Evolutionary conservation across 2,888 invertebrate genomes (phyloP).

Genomic region (Nomada goodeniana): DNA sequence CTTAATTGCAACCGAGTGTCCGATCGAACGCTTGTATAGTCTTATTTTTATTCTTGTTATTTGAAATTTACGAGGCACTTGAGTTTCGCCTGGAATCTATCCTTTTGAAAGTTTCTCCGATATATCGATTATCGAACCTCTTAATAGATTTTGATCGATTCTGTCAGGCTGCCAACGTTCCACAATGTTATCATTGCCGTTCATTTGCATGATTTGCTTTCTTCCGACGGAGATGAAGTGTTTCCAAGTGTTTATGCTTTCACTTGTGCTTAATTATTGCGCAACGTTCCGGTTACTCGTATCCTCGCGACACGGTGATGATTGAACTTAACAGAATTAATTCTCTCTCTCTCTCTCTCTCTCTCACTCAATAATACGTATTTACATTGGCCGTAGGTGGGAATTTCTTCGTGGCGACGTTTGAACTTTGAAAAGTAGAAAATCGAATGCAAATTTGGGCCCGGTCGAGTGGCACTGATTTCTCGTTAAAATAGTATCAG

Average conservation of each 20-base stretch:
- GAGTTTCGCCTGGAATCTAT: too few species aligned
- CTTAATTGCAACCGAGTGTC: slow-evolving; percentile 31
- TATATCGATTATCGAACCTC: background rate
- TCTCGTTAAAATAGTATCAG: too few species aligned
- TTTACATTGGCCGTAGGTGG: background rate
- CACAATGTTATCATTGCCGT: background rate
- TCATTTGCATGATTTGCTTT: background rate
- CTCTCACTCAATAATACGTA: background rate
- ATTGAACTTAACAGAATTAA: background rate
- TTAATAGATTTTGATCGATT: background rate
- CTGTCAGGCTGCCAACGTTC: background rate
- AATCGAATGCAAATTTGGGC: background rate
- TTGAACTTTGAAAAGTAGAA: background rate
- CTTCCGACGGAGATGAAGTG: background rate
- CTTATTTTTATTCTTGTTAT: background rate
- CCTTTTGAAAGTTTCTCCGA: background rate
- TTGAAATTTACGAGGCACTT: background rate
- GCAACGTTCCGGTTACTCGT: slow-evolving; percentile 3
- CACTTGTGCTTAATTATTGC: background rate
- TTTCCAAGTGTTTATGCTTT: background rate
- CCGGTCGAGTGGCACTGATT: background rate
- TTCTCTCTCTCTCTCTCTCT: slow-evolving; percentile 2
- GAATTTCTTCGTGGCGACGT: background rate
- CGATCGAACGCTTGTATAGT: slow-evolving; percentile 1
- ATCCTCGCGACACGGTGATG: background rate